phyloP scores from a whole-genome alignment of 2,113 vertebrate genomes.

The Paratilapia polleni region DNA sequence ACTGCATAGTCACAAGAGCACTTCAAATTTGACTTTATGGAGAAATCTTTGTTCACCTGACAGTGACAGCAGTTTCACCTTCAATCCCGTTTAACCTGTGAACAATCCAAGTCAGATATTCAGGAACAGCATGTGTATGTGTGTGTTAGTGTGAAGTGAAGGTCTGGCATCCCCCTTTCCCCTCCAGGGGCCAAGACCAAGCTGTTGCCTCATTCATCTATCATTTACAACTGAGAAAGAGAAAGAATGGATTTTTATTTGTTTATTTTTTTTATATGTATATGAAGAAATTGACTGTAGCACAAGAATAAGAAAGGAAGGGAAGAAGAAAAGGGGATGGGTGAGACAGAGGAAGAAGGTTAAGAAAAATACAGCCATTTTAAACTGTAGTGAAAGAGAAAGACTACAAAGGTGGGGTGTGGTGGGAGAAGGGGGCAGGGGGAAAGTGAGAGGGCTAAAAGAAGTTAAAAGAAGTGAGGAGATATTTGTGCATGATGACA shows the following conservation, averaged over 20 bases:
- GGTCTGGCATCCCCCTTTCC: constrained; percentile 7
- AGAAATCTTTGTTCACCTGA: not conserved
- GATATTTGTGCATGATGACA: not conserved
- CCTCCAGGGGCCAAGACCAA: constrained; percentile 52
- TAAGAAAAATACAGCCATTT: not conserved
- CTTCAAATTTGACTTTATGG: not conserved
- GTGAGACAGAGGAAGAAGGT: not conserved
- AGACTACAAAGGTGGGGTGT: too few relatives aligned
- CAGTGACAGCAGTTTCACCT: not conserved
- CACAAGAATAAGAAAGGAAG: not conserved
- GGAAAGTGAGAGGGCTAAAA: not conserved
- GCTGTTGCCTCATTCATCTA: constrained; percentile 56
- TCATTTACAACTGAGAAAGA: constrained; percentile 18
- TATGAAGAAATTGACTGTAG: not conserved
- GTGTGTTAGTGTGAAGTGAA: constrained; percentile 18
- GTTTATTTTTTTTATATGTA: not conserved
- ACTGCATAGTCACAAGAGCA: not conserved
- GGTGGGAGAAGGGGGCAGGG: not conserved
- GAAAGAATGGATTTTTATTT: fast-evolving
- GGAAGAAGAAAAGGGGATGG: not conserved
- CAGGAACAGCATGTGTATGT: constrained; percentile 3
- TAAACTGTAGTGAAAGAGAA: too few relatives aligned
- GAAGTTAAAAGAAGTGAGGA: not conserved
- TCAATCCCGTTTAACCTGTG: constrained; percentile 6
- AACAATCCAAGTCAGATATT: constrained; percentile 46